These are phyloP conservation scores for Semotilus atromaculatus DNA, from an alignment of 2,797 vertebrate genomes.

Conservation along the genomic window DNA sequence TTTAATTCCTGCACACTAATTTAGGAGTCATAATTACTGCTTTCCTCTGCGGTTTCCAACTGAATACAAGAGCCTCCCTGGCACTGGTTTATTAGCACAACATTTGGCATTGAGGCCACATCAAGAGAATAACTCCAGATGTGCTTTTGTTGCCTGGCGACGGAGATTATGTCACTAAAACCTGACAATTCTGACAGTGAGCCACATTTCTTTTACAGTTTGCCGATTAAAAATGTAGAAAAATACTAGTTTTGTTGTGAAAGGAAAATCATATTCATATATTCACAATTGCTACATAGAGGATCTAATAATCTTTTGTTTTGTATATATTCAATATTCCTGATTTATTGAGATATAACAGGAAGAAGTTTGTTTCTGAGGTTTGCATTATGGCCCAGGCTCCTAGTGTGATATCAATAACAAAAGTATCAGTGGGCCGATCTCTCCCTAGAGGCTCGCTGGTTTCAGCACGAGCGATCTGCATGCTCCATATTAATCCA, in stretches of 20 bases:
- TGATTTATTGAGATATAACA: background rate
- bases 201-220: background rate
- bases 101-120: constrained; percentile 38
- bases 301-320: background rate
- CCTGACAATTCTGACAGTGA: background rate
- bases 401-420: constrained; percentile 17
- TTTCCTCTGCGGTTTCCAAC: constrained; percentile 29
- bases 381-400: background rate
- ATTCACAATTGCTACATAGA: background rate
- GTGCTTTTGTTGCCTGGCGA: background rate
- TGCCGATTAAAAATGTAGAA: background rate
- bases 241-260: background rate
- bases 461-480: background rate
- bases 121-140: background rate
- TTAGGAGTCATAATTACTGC: constrained; percentile 60
- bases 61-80: background rate
- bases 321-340: no score
- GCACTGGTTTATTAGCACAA: constrained; percentile 33
- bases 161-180: background rate
- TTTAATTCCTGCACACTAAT: constrained; percentile 57
- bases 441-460: background rate
- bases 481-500: constrained; percentile 22
- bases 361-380: background rate
- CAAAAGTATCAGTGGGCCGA: background rate
- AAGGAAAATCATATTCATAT: background rate